These are phyloP conservation scores for Orchesella flavescens DNA, from an alignment of 2,888 invertebrate genomes.

Conservation along the genomic window DNA sequence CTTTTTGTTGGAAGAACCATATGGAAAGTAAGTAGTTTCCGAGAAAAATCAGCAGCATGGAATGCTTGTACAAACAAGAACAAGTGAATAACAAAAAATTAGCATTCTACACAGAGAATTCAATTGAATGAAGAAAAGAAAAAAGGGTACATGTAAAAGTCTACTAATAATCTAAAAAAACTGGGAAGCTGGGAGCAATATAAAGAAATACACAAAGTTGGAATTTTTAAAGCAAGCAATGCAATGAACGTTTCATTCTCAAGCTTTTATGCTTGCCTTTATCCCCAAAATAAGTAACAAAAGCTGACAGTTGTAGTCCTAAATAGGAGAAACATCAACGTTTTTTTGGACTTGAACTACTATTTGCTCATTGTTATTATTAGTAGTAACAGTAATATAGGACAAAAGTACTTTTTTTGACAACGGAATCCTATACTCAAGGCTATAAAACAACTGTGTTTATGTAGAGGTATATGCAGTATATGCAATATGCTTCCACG, in stretches of 20 bases:
- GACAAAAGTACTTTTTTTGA: no score
- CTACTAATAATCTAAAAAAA: constrained; percentile 43
- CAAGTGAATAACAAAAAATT: constrained; percentile 28
- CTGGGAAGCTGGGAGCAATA: constrained; percentile 47
- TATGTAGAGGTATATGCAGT: no score
- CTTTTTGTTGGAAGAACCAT: constrained; percentile 1
- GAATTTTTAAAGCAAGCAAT: background rate
- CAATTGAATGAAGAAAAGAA: constrained; percentile 32
- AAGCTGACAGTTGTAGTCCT: no score
- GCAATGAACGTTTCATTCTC: no score
- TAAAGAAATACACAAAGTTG: background rate
- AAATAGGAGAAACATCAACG: no score
- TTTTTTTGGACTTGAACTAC: background rate
- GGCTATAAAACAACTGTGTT: no score
- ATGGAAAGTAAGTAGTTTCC: constrained; percentile 9
- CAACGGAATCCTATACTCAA: no score
- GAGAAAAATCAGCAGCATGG: no score
- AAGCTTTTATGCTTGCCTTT: no score
- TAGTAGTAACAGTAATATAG: background rate
- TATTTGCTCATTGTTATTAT: background rate
- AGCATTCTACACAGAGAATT: constrained; percentile 31
- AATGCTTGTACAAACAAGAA: no score
- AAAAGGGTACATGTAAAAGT: constrained; percentile 9
- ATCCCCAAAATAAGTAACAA: no score
- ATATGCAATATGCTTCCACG: no score